These are phyloP conservation scores for Meganola albula DNA, from an alignment of 2,888 invertebrate genomes.

Conservation along the genomic window DNA sequence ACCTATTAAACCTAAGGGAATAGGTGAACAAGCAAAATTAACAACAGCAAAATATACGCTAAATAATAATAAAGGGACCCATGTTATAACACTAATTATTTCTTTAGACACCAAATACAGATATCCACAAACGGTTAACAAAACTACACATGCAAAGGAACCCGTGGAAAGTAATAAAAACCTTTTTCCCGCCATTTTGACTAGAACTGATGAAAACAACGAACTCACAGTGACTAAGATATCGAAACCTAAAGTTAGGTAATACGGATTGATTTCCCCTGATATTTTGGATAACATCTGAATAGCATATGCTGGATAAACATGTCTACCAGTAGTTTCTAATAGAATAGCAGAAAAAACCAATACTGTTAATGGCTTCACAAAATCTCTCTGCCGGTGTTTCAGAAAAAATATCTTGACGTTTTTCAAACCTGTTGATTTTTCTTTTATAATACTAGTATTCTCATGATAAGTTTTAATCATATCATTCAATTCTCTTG, in stretches of 20 bases:
- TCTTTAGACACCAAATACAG: slow-evolving; percentile 19
- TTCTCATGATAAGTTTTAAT: slow-evolving; percentile 35
- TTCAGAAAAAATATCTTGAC: slow-evolving; percentile 11
- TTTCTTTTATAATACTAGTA: slow-evolving; percentile 11
- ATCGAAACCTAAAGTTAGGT: slow-evolving; percentile 34
- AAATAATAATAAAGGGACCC: slow-evolving; percentile 29
- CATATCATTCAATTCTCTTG: slow-evolving; percentile 32
- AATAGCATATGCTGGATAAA: slow-evolving; percentile 36
- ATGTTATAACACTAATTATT: slow-evolving; percentile 19
- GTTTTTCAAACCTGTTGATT: neutral
- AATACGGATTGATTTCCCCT: slow-evolving; percentile 20
- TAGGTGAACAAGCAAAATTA: slow-evolving; percentile 33
- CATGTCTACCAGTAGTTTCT: slow-evolving; percentile 34
- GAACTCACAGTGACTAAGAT: slow-evolving; percentile 28
- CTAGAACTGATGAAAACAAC: slow-evolving; percentile 22
- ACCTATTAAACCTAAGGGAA: slow-evolving; percentile 32
- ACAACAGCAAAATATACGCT: slow-evolving; percentile 28
- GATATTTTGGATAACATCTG: slow-evolving; percentile 34
- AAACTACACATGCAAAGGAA: slow-evolving; percentile 19
- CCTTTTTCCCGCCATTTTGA: slow-evolving; percentile 27
- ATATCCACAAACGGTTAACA: slow-evolving; percentile 25
- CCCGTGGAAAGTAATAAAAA: slow-evolving; percentile 38
- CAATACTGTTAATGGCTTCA: slow-evolving; percentile 27
- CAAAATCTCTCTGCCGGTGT: slow-evolving; percentile 17
- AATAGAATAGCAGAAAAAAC: slow-evolving; percentile 27